Evolutionary conservation across 64 coral and sea anemone genomes (phyloP).

Genomic region (Dendronephthya gigantea): DNA sequence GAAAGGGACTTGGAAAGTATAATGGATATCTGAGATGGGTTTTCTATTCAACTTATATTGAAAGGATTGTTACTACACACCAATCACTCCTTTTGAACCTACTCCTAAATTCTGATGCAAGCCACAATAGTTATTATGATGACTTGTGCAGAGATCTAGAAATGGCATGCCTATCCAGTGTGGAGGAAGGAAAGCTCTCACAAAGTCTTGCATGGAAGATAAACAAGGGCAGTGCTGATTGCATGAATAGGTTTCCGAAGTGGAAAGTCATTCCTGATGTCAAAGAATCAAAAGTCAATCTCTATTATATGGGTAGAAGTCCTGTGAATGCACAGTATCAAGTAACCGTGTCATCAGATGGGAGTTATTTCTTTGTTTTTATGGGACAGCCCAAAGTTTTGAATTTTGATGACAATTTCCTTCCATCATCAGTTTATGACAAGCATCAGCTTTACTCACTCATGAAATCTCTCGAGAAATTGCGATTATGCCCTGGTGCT

Average conservation of each 20-base stretch:
- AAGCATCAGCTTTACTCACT: too few species aligned
- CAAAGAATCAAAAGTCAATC: background rate
- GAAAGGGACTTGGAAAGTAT: background rate
- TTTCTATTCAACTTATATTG: background rate
- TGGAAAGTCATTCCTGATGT: background rate
- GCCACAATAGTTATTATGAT: background rate
- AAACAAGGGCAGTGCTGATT: background rate
- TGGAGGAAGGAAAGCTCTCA: background rate
- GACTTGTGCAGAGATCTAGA: background rate
- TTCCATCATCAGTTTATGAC: background rate
- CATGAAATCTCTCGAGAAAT: too few species aligned
- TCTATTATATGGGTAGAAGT: background rate
- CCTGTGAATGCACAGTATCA: background rate
- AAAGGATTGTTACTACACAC: too few species aligned
- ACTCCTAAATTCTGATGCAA: background rate
- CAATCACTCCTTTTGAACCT: background rate
- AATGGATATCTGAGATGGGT: background rate
- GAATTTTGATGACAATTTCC: background rate
- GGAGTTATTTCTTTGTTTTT: background rate
- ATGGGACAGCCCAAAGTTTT: background rate
- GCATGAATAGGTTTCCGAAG: background rate
- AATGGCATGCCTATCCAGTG: background rate
- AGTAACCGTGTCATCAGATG: background rate
- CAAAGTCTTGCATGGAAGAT: background rate
- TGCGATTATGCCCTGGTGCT: too few species aligned